phyloP scores from a whole-genome alignment of 2,113 vertebrate genomes.

The Tylochromis polylepis region DNA sequence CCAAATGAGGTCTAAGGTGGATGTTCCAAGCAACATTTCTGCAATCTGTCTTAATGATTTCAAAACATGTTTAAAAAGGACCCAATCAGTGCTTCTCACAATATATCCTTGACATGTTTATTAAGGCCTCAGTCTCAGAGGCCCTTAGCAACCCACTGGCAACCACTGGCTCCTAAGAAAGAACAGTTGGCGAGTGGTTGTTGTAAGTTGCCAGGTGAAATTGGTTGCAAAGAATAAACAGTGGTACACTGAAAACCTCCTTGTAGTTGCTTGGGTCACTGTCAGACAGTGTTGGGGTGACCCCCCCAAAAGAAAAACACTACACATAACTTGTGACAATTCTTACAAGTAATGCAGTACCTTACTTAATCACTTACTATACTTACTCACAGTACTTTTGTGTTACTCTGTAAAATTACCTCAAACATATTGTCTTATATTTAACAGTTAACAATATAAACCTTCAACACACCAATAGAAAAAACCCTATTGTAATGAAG shows the following conservation, averaged over 20 bases:
- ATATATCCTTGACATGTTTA: not conserved
- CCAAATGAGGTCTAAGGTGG: not conserved
- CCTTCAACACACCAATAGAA: not conserved
- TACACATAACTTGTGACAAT: too few relatives aligned
- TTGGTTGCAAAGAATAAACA: not conserved
- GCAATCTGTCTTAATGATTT: not conserved
- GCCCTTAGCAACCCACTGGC: not conserved
- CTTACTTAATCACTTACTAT: not conserved
- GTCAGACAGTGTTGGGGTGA: too few relatives aligned
- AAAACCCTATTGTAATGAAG: too few relatives aligned
- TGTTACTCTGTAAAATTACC: not conserved
- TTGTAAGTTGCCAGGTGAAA: not conserved
- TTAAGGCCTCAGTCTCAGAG: not conserved
- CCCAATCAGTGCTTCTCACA: not conserved
- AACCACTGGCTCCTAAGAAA: not conserved
- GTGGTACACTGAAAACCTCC: not conserved
- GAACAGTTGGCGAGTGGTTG: not conserved
- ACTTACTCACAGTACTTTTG: not conserved
- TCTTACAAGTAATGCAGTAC: not conserved
- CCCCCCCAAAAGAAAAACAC: too few relatives aligned
- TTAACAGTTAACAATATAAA: not conserved
- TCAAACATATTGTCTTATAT: not conserved
- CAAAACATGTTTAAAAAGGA: not conserved
- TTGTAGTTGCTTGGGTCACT: not conserved
- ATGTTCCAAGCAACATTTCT: not conserved